Evolutionary conservation across 2,888 invertebrate species (phyloP).

Genomic region (Drosophila austrosaltans): DNA sequence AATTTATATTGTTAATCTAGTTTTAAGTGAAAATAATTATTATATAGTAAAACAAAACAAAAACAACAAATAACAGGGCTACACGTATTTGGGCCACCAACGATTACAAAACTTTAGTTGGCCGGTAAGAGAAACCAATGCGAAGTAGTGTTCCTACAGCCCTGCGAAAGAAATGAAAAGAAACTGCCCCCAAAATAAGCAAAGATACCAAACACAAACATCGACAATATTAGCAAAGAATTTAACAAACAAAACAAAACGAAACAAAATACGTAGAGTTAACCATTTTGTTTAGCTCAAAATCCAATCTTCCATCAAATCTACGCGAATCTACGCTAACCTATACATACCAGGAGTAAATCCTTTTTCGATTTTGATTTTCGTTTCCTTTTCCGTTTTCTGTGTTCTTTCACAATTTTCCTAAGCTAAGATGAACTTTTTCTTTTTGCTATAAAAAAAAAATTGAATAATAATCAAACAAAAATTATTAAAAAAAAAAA

Average conservation of each 20-base stretch:
- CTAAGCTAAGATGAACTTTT: constrained; percentile 23
- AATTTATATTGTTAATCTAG: constrained; percentile 56
- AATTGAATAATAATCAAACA: background rate
- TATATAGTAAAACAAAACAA: too few species aligned
- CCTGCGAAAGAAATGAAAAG: constrained; percentile 22
- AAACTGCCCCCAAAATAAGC: constrained; percentile 46
- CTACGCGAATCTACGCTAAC: constrained; percentile 4
- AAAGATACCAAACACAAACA: constrained; percentile 34
- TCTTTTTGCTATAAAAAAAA: background rate
- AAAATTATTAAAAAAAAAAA: constrained; percentile 7
- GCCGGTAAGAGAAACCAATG: too few species aligned
- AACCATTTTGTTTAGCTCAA: background rate
- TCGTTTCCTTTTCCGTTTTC: constrained; percentile 10
- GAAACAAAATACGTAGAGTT: background rate
- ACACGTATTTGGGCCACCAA: too few species aligned
- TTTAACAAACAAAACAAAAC: constrained; percentile 28
- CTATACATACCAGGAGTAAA: constrained; percentile 26
- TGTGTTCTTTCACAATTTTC: constrained; percentile 4
- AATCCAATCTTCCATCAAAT: constrained; percentile 31
- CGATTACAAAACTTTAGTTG: too few species aligned
- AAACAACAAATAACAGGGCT: too few species aligned
- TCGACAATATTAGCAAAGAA: constrained; percentile 51
- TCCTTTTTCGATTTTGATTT: constrained; percentile 21
- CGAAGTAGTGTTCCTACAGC: background rate
- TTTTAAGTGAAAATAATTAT: constrained; percentile 46